Base-by-base conservation (phyloP, 2,888 invertebrate genomes). In the Melanchra persicariae region DNA sequence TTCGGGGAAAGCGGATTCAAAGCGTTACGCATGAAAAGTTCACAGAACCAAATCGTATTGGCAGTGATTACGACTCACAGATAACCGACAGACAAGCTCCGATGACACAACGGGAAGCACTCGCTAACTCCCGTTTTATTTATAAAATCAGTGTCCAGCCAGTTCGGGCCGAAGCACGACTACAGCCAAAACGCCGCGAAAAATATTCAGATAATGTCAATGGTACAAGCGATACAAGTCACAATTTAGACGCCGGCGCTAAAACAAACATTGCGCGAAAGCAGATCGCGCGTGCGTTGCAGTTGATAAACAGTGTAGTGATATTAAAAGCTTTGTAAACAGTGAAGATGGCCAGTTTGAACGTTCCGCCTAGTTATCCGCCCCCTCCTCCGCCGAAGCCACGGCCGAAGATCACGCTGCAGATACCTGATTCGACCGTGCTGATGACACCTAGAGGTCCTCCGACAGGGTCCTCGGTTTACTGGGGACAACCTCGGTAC, bases 321-420 rank as follows among this genome's bases (percentile, higher is more conserved):
- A 61, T 79, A 79, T 80, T 74, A 78, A 85, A 80, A 76, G 64
- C 55, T 77, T 67, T 67, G 78, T 85, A 87, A 85, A 85, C 81
- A 84, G 61, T 66, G 70, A 86, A 82, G 62, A 94, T 94, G 93
- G 91, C 90, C 75, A 86, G 79, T 55, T 67, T 90, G 47, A 94
- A 94, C 55, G 86, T 87, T 17, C 94, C 93, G 7, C 93, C 95
- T 24, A 90, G 83, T 70, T 90, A 91, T 15, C 90, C 93, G 43
- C 95, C 95, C n/a, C 94, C 94, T 8, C 95, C 95, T 51, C 92
- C 92, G 5, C 91, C 93, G 70, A 87, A 87, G 75, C 84, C 91
- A 2, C 89, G 95, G 52, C 96, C 96, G 9, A 96, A 94, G 85
- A 96, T 96, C 70, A 96, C 96, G 1, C 88, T 96, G 0, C 96